These are phyloP conservation scores for Lerista edwardsae DNA, from an alignment of 2,797 vertebrate genomes.

Conservation along the genomic window DNA sequence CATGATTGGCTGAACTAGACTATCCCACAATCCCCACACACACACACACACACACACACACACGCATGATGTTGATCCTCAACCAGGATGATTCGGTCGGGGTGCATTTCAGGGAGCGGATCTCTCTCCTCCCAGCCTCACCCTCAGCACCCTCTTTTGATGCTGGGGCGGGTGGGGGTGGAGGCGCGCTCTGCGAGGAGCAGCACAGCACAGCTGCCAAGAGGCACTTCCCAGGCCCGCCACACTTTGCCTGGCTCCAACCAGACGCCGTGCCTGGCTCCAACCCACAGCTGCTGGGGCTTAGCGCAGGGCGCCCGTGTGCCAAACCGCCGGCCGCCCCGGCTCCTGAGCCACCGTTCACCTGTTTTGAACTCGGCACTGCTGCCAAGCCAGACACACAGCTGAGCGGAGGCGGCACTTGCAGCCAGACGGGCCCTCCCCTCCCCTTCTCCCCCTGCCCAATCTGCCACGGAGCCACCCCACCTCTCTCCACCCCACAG, in stretches of 20 bases:
- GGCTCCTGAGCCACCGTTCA: not conserved
- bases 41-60: not conserved
- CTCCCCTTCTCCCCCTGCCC: not conserved
- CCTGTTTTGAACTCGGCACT: not conserved
- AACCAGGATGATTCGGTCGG: not conserved
- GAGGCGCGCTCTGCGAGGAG: not conserved
- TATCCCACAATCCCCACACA: too few species aligned
- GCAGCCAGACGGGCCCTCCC: not conserved
- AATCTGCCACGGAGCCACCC: not conserved
- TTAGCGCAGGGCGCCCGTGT: not conserved
- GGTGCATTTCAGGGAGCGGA: not conserved
- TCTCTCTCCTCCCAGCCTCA: not conserved
- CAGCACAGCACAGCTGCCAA: conserved; percentile 49
- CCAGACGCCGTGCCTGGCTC: conserved; percentile 25
- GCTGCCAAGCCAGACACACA: not conserved
- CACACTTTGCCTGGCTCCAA: not conserved
- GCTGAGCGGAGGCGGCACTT: not conserved
- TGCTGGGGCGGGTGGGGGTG: not conserved
- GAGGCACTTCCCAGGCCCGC: rapidly evolving
- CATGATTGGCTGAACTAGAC: too few species aligned
- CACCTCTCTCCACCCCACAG: too few species aligned
- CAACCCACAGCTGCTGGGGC: conserved; percentile 9
- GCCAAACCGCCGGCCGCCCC: not conserved
- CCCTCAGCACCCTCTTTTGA: not conserved
- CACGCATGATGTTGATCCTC: not conserved